These are phyloP conservation scores for Melanostoma mellinum DNA, from an alignment of 2,888 invertebrate species.

Conservation along the genomic window DNA sequence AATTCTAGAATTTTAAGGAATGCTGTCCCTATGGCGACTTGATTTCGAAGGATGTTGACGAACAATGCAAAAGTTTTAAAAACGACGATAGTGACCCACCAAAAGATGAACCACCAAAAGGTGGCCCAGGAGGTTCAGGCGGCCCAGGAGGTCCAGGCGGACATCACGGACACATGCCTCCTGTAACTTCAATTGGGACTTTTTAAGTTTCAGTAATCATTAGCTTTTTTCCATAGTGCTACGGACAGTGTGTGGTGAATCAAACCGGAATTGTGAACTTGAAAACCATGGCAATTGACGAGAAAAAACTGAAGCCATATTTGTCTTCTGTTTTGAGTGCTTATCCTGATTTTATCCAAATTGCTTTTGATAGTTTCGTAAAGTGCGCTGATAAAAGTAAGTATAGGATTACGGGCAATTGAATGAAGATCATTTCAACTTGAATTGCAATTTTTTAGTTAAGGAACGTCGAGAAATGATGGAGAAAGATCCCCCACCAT, in stretches of 20 bases:
- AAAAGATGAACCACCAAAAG: neutral
- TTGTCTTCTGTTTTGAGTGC: slow-evolving; percentile 1
- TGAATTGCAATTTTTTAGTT: neutral
- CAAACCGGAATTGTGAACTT: slow-evolving; percentile 38
- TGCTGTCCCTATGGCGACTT: slow-evolving; percentile 41
- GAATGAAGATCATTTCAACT: too few relatives aligned
- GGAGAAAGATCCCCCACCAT: slow-evolving; percentile 21
- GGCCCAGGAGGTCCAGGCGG: neutral
- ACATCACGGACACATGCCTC: neutral
- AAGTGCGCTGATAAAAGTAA: slow-evolving; percentile 46
- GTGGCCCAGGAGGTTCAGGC: slow-evolving; percentile 9
- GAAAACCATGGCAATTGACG: slow-evolving; percentile 23
- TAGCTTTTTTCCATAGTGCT: slow-evolving; percentile 33
- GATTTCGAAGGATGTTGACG: neutral
- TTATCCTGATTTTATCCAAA: slow-evolving; percentile 19
- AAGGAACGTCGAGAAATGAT: slow-evolving; percentile 33
- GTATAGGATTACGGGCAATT: neutral
- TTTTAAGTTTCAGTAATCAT: neutral
- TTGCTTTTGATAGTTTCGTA: slow-evolving; percentile 17
- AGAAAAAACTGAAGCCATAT: slow-evolving; percentile 17
- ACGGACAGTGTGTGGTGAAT: slow-evolving; percentile 50
- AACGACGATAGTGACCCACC: neutral
- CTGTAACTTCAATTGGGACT: neutral
- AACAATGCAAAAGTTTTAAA: slow-evolving; percentile 23
- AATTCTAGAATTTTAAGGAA: slow-evolving; percentile 10